phyloP scores from a whole-genome alignment of 2,888 invertebrate species.

The Pardosa pseudoannulata region DNA sequence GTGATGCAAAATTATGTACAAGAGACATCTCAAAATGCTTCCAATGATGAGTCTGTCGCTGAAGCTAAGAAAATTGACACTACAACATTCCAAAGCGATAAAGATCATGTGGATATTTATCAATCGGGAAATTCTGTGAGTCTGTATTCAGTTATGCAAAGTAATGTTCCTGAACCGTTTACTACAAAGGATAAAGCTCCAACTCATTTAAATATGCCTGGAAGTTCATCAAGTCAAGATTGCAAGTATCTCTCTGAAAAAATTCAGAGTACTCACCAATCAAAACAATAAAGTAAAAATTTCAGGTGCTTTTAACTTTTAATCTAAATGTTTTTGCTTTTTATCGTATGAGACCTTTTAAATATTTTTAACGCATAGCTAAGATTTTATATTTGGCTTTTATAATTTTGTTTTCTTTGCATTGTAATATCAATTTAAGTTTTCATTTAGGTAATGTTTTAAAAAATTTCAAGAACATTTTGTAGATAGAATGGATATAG shows the following conservation, averaged over 20 bases:
- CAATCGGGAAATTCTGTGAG: constrained; percentile 84
- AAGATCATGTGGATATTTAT: constrained; percentile 83
- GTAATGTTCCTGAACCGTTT: constrained; percentile 84
- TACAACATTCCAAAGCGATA: background rate
- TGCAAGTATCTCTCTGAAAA: constrained; percentile 84
- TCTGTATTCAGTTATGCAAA: constrained; percentile 85
- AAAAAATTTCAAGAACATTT: too few species aligned
- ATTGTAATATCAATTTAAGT: too few species aligned
- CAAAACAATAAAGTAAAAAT: constrained; percentile 43
- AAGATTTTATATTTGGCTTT: too few species aligned
- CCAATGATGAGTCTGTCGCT: constrained; percentile 16
- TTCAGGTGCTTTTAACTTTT: too few species aligned
- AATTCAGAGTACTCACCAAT: constrained; percentile 82
- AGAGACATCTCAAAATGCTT: constrained; percentile 29
- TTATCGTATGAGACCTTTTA: too few species aligned
- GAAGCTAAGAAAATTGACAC: constrained; percentile 8
- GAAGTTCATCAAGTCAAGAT: constrained; percentile 84
- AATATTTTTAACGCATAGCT: too few species aligned
- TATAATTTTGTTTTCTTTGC: too few species aligned
- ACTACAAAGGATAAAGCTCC: constrained; percentile 77
- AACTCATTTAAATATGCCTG: constrained; percentile 85
- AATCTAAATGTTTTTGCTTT: too few species aligned
- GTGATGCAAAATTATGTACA: constrained; percentile 63
- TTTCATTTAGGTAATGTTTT: too few species aligned
- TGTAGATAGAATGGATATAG: too few species aligned